Evolutionary conservation across 2,888 invertebrate genomes (phyloP).

Genomic region (Acanthopleura granulata): DNA sequence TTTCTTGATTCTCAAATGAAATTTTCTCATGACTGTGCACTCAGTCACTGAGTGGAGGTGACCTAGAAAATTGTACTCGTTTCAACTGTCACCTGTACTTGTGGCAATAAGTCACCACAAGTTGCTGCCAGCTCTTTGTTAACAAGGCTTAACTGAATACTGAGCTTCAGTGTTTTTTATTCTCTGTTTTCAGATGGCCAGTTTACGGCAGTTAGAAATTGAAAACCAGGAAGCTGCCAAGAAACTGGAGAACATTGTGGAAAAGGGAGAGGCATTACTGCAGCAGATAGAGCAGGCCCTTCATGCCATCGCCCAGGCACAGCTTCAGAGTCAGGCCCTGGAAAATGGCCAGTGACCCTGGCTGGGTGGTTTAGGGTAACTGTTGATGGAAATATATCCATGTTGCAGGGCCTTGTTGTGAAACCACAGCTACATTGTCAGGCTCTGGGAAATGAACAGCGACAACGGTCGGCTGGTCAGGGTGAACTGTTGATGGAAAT

Average conservation of each 20-base stretch:
- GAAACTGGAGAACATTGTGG: slow-evolving; percentile 85
- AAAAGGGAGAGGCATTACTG: slow-evolving; percentile 86
- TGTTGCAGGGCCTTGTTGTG: too few relatives aligned
- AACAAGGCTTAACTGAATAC: too few relatives aligned
- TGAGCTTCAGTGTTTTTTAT: background rate
- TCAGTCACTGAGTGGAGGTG: too few relatives aligned
- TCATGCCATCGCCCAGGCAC: slow-evolving; percentile 80
- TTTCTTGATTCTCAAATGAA: too few relatives aligned
- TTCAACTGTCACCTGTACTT: too few relatives aligned
- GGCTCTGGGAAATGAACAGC: slow-evolving; percentile 32
- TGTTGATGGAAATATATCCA: slow-evolving; percentile 23
- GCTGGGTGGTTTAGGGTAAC: slow-evolving; percentile 40
- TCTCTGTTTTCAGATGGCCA: slow-evolving; percentile 49
- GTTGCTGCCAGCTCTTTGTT: too few relatives aligned
- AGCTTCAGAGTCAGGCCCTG: slow-evolving; percentile 61
- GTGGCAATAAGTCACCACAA: too few relatives aligned
- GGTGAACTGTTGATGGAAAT: background rate
- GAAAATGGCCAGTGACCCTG: slow-evolving; percentile 25
- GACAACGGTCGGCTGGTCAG: background rate
- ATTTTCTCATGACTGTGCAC: too few relatives aligned
- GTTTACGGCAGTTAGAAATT: slow-evolving; percentile 78
- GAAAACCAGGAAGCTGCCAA: slow-evolving; percentile 95
- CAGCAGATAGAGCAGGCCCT: slow-evolving; percentile 91
- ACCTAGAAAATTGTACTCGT: too few relatives aligned
- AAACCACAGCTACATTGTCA: slow-evolving; percentile 56